A percentile compares a stretch with the other conserved stretches of the same genome.
Evolutionary conservation across 2,113 vertebrate genomes (phyloP).

Genomic region (Mohoua ochrocephala): DNA sequence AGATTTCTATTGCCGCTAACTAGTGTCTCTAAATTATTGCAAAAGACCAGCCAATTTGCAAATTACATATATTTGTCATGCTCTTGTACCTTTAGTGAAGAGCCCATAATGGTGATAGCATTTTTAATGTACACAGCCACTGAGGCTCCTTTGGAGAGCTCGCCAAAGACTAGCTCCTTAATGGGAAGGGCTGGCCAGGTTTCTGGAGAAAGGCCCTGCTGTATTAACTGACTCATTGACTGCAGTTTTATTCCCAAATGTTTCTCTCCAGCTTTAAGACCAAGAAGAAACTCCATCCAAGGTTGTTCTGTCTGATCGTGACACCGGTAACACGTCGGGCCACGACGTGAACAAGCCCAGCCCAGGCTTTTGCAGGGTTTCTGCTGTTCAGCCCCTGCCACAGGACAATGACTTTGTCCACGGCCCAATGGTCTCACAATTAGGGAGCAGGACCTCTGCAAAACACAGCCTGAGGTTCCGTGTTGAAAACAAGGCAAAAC

Average conservation of each 20-base stretch:
- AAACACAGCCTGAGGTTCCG: background rate
- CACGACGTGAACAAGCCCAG: background rate
- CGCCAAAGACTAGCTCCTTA: background rate
- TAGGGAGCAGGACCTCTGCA: background rate
- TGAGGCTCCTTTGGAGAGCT: slow-evolving; percentile 20
- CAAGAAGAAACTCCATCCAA: background rate
- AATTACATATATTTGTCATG: slow-evolving; percentile 83
- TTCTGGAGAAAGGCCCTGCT: background rate
- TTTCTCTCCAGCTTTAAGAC: background rate
- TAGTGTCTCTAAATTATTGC: slow-evolving; percentile 83
- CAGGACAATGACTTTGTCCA: background rate
- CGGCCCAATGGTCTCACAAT: background rate
- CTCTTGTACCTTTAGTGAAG: slow-evolving; percentile 79
- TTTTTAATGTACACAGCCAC: slow-evolving; percentile 66
- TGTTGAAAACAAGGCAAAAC: background rate
- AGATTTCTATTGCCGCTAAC: slow-evolving; percentile 81
- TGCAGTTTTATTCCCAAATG: background rate
- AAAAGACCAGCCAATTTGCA: slow-evolving; percentile 83
- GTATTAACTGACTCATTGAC: background rate
- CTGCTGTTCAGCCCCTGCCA: background rate
- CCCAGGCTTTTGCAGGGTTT: background rate
- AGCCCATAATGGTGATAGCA: slow-evolving; percentile 69
- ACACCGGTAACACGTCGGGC: fast-evolving
- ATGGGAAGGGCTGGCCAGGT: background rate
- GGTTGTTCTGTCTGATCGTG: background rate